Base-by-base conservation (phyloP, 2,797 vertebrate species). In the Coccyzus lansbergi region DNA sequence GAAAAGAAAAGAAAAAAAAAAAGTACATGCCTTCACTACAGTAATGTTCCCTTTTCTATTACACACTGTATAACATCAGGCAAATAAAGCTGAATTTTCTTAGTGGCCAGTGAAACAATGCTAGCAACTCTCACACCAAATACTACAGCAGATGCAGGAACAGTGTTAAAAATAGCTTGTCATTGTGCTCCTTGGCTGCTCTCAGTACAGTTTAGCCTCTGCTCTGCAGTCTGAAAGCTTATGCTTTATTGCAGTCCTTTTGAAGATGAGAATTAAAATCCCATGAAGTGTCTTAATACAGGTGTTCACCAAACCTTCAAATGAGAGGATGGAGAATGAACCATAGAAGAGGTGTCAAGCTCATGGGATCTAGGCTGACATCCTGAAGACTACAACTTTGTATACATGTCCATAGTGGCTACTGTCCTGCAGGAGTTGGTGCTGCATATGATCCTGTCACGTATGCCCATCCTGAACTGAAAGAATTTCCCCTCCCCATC, bases 91-190 rank as follows among this genome's bases (percentile, higher is more conserved):
- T 83, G 86, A 42, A 71, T 81, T 86, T 90, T 72, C 67, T 31
- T 3, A 0, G 36, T 69, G 71, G 59, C 53, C 80, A 48, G 51
- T 19, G 56, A 59, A 84, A 38, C 77, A 46, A 55, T 25, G 31
- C 1, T 4, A 51, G 52, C 4, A 6, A 65, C 38, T 80, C 74
- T 84, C 91, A 83, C 26, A n/a, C 24, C 14, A 24, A 83, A 28
- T n/a, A 46, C 4, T 36, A 59, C 44, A n/a, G 70, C 15, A 51
- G 59, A 36, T 69, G 59, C 44, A 92, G 77, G 69, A 72, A 68
- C 7, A 33, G 22, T 60, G 65, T 70, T 86, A 86, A 90, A 94
- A 94, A 90, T 91, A 95, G 77, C 72, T 81, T 62, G 62, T 90
- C 53, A 19, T 44, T 69, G 67, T 63, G 83, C 86, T 88, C 53